Conservation (phyloP, 2,113 vertebrate species). For the Phaethon lepturus region DNA sequence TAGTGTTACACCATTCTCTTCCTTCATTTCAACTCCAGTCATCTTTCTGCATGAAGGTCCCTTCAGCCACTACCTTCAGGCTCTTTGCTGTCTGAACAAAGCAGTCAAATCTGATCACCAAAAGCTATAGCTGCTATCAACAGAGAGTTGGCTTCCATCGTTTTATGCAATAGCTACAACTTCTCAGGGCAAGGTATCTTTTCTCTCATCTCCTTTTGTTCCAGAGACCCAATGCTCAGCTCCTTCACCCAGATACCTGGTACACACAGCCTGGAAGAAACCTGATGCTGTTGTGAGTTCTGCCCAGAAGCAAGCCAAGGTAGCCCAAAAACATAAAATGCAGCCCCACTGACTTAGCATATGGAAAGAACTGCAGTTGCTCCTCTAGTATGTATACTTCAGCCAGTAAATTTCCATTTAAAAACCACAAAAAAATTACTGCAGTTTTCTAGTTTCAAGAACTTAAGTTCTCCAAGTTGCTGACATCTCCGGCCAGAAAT, state of each 20-base stretch:
- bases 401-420: background rate
- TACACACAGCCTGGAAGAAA: background rate
- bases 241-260: background rate
- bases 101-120: background rate
- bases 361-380: background rate
- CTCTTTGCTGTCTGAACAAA: background rate
- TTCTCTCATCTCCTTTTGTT: background rate
- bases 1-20: background rate
- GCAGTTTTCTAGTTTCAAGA: background rate
- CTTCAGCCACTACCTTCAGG: background rate
- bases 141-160: background rate
- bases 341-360: background rate
- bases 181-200: background rate
- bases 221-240: background rate
- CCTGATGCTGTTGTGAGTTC: background rate
- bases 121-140: background rate
- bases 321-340: background rate
- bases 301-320: background rate
- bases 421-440: background rate
- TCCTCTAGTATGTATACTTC: background rate
- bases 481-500: background rate
- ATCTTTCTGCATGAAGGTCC: background rate
- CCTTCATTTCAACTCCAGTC: background rate
- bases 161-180: background rate
- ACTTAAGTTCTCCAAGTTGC: background rate